Evolutionary conservation across 2,113 vertebrate genomes (phyloP), one percentile per base, ranked within the genome.

Genomic region (Stigmatopora argus): DNA sequence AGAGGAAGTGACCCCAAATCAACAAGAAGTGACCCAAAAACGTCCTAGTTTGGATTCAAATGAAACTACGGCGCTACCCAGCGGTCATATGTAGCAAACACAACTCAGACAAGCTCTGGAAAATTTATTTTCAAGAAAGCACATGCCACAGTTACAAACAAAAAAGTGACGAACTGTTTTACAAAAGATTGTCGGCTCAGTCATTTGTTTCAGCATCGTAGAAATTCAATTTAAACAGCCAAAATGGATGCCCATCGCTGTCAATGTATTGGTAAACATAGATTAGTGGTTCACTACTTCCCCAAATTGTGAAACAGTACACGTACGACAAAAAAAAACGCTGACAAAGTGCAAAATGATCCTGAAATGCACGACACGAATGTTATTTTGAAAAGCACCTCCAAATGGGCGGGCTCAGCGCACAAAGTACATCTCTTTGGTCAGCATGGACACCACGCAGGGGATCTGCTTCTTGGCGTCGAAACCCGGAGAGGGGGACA

Each of bases 381-480:
- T 41, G 1, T 41, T 41, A 41, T 41, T 41, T 41, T 41, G 9
- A 19, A 23, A 53, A 31, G 26, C 26, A 31, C 26, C 26, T 31
- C 26, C 41, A 38, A 15, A n/a, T 26, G 7, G 7, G 7, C 18
- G 7, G 14, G 7, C 52, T 87, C 65, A 91, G 38, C 69, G 62
- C n/a, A 14, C 77, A 23, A 98, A 96, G 83, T 95, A 93, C 77
- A 98, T 90, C 71, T 98, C 94, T 90, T 96, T 99, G 83, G 96
- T 99, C 62, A 99, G 92, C 96, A 98, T 96, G 4, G 95, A 97
- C 78, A 98, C 90, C 66, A 99, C 93, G 83, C 96, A 98, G 0
- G 97, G 96, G 71, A 98, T 96, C 73, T 99, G 97, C 69, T 97
- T 99, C 89, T 92, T 98, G 19, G 90, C 93, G 68, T 97, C 73